Conservation (phyloP, 2,113 vertebrate species). For the Seriola rivoliana region DNA sequence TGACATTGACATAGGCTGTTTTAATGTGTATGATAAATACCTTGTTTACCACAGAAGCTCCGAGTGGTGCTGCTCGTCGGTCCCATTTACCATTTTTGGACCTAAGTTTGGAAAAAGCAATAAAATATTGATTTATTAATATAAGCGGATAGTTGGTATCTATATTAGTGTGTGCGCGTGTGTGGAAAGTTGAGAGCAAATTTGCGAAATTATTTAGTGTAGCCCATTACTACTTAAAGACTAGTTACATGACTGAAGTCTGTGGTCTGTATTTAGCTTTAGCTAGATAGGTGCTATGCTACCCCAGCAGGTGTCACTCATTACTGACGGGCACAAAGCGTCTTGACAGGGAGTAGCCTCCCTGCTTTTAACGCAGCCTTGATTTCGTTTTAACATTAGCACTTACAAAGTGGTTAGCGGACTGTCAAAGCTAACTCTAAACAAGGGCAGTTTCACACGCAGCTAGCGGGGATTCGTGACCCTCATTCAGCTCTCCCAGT, state of each 20-base stretch:
- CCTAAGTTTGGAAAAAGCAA: background rate
- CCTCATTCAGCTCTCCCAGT: background rate
- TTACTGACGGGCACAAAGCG: no score
- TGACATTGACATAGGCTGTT: background rate
- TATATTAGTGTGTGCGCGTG: background rate
- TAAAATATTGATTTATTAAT: no score
- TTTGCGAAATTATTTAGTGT: background rate
- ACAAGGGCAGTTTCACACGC: background rate
- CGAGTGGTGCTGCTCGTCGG: background rate
- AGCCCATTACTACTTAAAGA: background rate
- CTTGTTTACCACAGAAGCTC: no score
- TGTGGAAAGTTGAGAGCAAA: background rate
- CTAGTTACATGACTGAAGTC: background rate
- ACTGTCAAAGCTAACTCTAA: no score
- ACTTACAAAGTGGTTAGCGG: background rate
- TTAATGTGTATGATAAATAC: background rate
- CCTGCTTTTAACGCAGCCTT: no score
- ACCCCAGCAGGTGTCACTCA: background rate
- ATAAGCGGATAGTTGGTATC: no score
- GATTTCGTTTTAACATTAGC: no score
- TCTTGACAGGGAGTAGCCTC: no score
- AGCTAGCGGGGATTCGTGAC: background rate
- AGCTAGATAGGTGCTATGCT: no score
- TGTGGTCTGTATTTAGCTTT: background rate
- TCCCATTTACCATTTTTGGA: background rate